phyloP scores from a whole-genome alignment of 2,113 vertebrate species.

The Ancistrus triradiatus region DNA sequence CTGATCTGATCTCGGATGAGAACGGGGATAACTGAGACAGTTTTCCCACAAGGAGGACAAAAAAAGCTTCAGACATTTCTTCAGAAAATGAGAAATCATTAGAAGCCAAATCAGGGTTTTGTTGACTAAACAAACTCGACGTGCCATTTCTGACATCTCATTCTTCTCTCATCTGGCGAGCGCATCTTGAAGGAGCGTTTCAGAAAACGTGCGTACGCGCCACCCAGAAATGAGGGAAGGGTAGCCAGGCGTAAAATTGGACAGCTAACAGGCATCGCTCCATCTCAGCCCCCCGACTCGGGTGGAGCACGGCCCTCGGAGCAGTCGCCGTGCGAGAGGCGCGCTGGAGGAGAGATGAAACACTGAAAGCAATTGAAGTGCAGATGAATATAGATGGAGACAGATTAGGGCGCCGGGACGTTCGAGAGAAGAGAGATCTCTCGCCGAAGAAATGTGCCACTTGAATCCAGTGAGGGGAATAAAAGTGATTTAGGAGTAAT shows the following conservation, averaged over 20 bases:
- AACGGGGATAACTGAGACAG: no score
- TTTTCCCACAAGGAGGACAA: no score
- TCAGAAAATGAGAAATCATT: no score
- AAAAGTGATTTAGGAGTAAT: constrained; percentile 24
- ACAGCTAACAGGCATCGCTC: constrained; percentile 60
- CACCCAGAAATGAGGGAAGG: constrained; percentile 40
- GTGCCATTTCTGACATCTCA: neutral
- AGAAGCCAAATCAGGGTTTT: no score
- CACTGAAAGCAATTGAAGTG: constrained; percentile 57
- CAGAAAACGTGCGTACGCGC: constrained; percentile 51
- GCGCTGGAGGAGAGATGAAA: constrained; percentile 32
- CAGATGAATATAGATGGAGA: constrained; percentile 52
- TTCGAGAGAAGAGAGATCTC: constrained; percentile 27
- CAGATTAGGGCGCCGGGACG: constrained; percentile 33
- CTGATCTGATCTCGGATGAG: no score
- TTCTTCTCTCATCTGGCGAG: neutral
- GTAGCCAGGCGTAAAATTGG: constrained; percentile 68
- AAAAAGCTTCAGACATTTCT: no score
- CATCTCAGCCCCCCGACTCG: constrained; percentile 57
- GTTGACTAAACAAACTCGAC: no score
- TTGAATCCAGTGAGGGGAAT: constrained; percentile 23
- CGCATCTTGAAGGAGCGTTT: constrained; percentile 35
- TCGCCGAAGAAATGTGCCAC: constrained; percentile 19
- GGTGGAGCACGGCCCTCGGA: constrained; percentile 58
- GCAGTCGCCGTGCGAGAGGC: constrained; percentile 38